Conservation (phyloP, 2,113 vertebrate species). For the Etheostoma cragini region DNA sequence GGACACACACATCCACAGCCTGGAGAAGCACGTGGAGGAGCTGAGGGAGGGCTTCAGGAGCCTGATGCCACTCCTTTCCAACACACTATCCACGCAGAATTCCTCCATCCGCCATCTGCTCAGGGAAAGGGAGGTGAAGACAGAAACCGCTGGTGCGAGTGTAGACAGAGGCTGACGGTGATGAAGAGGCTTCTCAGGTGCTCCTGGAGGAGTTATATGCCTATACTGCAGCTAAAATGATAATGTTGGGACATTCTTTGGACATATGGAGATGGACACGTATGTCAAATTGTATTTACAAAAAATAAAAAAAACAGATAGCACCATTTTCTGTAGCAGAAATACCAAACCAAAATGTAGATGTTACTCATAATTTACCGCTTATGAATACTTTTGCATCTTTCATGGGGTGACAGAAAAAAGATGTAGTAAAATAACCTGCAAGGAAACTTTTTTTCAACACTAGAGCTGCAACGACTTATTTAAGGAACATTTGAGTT, state of each 20-base stretch:
- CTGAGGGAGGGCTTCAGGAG: slow-evolving; percentile 78
- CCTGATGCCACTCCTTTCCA: slow-evolving; percentile 81
- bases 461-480: background rate
- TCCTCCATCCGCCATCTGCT: slow-evolving; percentile 81
- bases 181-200: background rate
- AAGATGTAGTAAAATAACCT: background rate
- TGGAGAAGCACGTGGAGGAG: slow-evolving; percentile 82
- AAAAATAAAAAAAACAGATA: background rate
- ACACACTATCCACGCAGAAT: slow-evolving; percentile 80
- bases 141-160: background rate
- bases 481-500: background rate
- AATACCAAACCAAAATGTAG: slow-evolving; percentile 18
- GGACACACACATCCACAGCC: slow-evolving; percentile 83
- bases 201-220: background rate
- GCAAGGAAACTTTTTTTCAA: background rate
- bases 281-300: background rate
- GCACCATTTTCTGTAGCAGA: slow-evolving; percentile 15
- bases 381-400: background rate
- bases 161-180: slow-evolving; percentile 36
- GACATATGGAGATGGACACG: background rate
- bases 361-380: background rate
- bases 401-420: background rate
- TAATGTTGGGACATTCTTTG: background rate
- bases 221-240: background rate
- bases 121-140: slow-evolving; percentile 73